Evolutionary conservation across 2,797 vertebrate species (phyloP), one percentile per base, ranked within the genome.

Genomic region (Trematomus bernacchii): DNA sequence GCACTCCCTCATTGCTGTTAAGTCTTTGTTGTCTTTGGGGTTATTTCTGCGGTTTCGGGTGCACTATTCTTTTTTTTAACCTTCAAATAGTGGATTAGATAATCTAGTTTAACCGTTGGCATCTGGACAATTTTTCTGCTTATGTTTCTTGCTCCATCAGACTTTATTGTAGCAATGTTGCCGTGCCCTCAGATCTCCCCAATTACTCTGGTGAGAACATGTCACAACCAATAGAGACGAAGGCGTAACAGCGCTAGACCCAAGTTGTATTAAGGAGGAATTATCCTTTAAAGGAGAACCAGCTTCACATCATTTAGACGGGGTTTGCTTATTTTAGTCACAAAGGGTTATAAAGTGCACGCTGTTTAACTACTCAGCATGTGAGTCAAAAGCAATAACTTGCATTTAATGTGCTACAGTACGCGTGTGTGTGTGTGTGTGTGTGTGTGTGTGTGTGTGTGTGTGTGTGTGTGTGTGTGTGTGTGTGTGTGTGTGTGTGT

Each of bases 341-440:
- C 44, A 53, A 53, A 63, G 21, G 33, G 53, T 64, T 73, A 63
- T 80, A 42, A 83, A 82, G 59, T 52, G 59, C 33, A 76, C 27
- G 43, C 61, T 65, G 61, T 68, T 63, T 54, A 65, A 30, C 66
- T 62, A 55, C 60, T 80, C 47, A 46, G 42, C 66, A 3, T 51
- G 66, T 23, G 48, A 80, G 55, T 79, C 69, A 74, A 60, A 68
- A 75, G 82, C 70, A 80, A 61, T 66, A 64, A 72, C 65, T 68
- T 70, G 23, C 42, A 55, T n/a, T 65, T 72, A 51, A 61, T 70
- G 40, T 62, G 57, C 66, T 82, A 58, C 40, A 9, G 42, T 79
- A 8, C 43, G 48, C 66, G 67, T 1, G 18, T 66, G 48, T 69
- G 21, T 77, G 59, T 46, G 1, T 30, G 23, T 53, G 52, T 9